A percentile compares a stretch with the other conserved stretches of the same genome.
Conservation (phyloP, 2,113 vertebrate genomes). For the Hiodon alosoides region DNA sequence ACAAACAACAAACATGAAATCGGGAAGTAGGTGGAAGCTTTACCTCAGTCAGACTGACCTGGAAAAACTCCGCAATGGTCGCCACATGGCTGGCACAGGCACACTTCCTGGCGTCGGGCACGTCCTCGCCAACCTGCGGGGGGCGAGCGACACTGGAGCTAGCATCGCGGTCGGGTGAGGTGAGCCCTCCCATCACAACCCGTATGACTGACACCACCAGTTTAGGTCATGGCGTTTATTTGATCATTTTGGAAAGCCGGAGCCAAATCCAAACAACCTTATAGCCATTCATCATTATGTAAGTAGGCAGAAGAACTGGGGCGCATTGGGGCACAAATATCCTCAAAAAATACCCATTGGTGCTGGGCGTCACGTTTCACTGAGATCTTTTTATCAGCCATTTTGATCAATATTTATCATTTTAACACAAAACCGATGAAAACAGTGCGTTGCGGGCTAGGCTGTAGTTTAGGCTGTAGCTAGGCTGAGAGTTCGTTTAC, state of each 20-base stretch:
- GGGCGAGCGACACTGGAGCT: neutral
- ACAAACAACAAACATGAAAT: neutral
- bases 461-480: too few species aligned
- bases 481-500: too few species aligned
- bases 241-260: neutral
- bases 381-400: too few species aligned
- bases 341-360: neutral
- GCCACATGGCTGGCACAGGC: conserved; percentile 93
- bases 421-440: too few species aligned
- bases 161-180: neutral
- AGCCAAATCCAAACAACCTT: neutral
- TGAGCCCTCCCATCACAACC: too few species aligned
- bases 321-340: neutral
- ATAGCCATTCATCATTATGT: conserved; percentile 3
- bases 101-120: conserved; percentile 89
- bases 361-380: too few species aligned
- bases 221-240: neutral
- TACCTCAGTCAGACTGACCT: conserved; percentile 67
- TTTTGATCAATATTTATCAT: too few species aligned
- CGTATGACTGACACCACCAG: neutral
- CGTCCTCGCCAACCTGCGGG: conserved; percentile 88
- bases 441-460: too few species aligned
- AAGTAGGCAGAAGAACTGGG: neutral
- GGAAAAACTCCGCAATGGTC: conserved; percentile 93
- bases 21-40: conserved; percentile 19